Evolutionary conservation across 1,140 invertebrate genomes (phyloP), one percentile per base, ranked within the genome.

Genomic region (roundworm (Caenorhabditis elegans)): DNA sequence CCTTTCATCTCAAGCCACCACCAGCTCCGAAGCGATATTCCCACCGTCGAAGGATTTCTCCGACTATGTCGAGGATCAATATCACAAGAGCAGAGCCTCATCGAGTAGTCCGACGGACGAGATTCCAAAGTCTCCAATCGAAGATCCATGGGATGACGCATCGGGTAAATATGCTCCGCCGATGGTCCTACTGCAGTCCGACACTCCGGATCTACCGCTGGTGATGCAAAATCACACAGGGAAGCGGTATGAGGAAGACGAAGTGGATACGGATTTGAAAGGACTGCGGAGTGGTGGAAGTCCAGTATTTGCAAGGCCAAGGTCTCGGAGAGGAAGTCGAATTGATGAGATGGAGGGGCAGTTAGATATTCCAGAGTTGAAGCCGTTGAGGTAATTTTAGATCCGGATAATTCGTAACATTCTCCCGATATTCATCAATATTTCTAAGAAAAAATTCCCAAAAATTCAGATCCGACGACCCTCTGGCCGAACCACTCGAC

Each of bases 241-340:
- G 28, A 77, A 49, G 34, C 36, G 36, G 15, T 34, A 22, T 46
- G 28, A 75, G 5, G n/a, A 31, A 10, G 26, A 76, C 19, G 22
- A 48, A 13, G 28, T 34, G 13, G 46, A 48, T 8, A 10, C 8
- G 26, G 17, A 4, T 28, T n/a, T 10, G 6, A 47, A 39, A 31
- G 43, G 53, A 11, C 36, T 36, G n/a, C 10, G 47, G 55, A 48
- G 34, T 55, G 48, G 75, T 34, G 75, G 78, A 5, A 76, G 49
- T 47, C 70, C 75, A 22, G 22, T 31, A 2, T 34, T 46, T 15
- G 49, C 82, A 6, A 22, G 82, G 13, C 82, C 82, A 31, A 70
- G 39, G 31, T 83, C 82, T 8, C 47, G 82, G 31, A 65, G 82
- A 79, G 82, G 82, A 19, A 79, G 76, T 17, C 34, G 82, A 47